Base-by-base conservation (phyloP, 2,113 vertebrate species). In the Tichodroma muraria region DNA sequence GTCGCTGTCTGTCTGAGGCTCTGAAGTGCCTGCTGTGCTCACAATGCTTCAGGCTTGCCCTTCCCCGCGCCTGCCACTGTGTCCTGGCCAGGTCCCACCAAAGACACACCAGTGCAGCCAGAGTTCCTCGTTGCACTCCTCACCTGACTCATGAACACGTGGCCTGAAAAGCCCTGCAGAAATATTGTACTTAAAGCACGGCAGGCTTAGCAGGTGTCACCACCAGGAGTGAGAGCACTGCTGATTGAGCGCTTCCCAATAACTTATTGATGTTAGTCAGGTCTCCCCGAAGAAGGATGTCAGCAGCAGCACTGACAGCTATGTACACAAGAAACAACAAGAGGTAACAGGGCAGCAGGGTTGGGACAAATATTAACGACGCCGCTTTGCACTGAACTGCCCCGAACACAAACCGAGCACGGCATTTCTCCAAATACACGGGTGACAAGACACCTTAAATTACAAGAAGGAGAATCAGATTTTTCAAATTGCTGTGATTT, bases 241-340 rank as follows among this genome's bases (percentile, higher is more conserved):
- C 95, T 98, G 97, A 98, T 91, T 97, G 97, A 96, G 93, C 59
- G 40, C 87, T 97, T 97, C 94, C 96, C 97, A 97, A 96, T 97
- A 97, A 96, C 84, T 95, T 88, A 95, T 73, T 94, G 97, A 97
- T 97, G 97, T 93, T 93, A 95, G 97, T 96, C 95, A 95, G 97
- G 93, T 96, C 91, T 96, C 95, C 96, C 90, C n/a, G 16, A 91
- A 97, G 94, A 85, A 93, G 94, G 85, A 85, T 59, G 93, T 68
- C 92, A 95, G 94, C 66, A 57, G 94, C 89, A 93, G 95, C 56
- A 90, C 20, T 85, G 95, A 89, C 96, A 96, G 94, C 69, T 87
- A 30, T 3, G 42, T 68, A 85, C 89, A 88, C 47, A 68, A 66
- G 33, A 60, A 93, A 86, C 40, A 93, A 54, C 49, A 80, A 69